phyloP scores from a whole-genome alignment of 2,113 vertebrate genomes.

The Marmota monax region DNA sequence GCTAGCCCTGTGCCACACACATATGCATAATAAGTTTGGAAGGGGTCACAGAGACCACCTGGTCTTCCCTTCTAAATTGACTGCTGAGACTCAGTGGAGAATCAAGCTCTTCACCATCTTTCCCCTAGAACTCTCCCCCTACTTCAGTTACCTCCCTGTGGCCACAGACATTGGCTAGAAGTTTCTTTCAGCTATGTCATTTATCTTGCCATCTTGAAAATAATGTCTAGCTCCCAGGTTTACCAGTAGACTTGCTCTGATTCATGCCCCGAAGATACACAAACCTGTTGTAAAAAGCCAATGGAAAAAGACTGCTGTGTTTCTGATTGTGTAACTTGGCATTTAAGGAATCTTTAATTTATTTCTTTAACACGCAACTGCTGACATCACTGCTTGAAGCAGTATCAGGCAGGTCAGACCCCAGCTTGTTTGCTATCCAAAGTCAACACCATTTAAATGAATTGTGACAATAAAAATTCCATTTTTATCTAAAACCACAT shows the following conservation, averaged over 20 bases:
- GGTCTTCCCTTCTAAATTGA: background rate
- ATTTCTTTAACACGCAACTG: conserved; percentile 61
- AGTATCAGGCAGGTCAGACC: background rate
- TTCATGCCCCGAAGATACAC: conserved; percentile 60
- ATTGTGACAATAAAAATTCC: conserved; percentile 74
- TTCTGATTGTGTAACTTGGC: conserved; percentile 63
- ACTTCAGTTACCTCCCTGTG: background rate
- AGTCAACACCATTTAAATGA: conserved; percentile 61
- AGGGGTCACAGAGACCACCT: background rate
- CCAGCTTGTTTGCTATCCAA: conserved; percentile 29
- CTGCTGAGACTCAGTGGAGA: conserved; percentile 7
- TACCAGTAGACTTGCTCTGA: conserved; percentile 55
- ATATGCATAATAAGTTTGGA: background rate
- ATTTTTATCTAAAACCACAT: conserved; percentile 62
- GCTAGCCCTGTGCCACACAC: background rate
- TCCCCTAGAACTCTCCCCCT: too few relatives aligned
- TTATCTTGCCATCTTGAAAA: conserved; percentile 73
- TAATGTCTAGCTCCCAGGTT: background rate
- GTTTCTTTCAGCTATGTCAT: conserved; percentile 49
- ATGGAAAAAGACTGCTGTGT: background rate
- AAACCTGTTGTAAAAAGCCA: conserved; percentile 60
- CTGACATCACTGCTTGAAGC: conserved; percentile 34
- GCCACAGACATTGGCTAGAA: background rate
- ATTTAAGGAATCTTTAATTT: conserved; percentile 35
- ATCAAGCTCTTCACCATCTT: background rate